Evolutionary conservation across 2,113 vertebrate species (phyloP).

Genomic region (Esox niger): DNA sequence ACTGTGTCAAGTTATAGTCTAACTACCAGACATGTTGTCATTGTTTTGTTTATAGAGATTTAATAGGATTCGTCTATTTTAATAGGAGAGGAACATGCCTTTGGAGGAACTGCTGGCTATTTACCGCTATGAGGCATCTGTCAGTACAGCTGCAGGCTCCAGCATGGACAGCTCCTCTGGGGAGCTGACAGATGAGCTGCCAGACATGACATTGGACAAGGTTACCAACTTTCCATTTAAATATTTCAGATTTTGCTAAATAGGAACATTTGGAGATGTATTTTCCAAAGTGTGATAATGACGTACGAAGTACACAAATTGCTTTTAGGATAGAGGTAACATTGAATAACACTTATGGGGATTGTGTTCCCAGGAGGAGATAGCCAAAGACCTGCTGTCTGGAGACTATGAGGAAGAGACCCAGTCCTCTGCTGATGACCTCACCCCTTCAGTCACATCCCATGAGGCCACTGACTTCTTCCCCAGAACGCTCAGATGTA

Average conservation of each 20-base stretch:
- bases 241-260: neutral
- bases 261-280: neutral
- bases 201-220: conserved; percentile 98
- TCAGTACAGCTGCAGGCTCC: conserved; percentile 79
- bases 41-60: neutral
- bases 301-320: neutral
- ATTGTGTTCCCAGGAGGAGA: conserved; percentile 83
- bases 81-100: conserved; percentile 95
- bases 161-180: conserved; percentile 92
- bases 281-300: neutral
- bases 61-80: conserved; percentile 4
- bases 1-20: too few relatives aligned
- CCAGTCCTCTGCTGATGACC: conserved; percentile 96
- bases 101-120: conserved; percentile 93
- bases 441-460: conserved; percentile 95
- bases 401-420: conserved; percentile 97
- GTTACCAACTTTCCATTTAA: conserved; percentile 67
- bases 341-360: neutral
- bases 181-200: conserved; percentile 93
- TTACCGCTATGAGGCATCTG: conserved; percentile 89
- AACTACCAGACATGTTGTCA: neutral
- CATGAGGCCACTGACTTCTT: conserved; percentile 97
- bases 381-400: conserved; percentile 96
- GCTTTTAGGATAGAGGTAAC: neutral
- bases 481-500: conserved; percentile 94